Evolutionary conservation across 2,113 vertebrate genomes (phyloP).

Genomic region (Podiceps cristatus): DNA sequence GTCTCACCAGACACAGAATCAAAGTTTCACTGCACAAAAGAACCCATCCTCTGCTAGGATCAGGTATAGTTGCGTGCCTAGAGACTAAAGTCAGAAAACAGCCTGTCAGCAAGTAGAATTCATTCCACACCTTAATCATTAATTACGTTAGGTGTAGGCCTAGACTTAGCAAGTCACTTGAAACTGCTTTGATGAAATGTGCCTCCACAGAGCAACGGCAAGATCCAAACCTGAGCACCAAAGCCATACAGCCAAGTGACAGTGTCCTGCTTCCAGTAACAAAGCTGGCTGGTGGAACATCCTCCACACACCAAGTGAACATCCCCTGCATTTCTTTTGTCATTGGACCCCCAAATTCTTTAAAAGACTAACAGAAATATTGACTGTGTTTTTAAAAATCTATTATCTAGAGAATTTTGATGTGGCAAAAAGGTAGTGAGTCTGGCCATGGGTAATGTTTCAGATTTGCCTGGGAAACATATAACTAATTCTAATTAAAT

Average conservation of each 20-base stretch:
- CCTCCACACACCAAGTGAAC: not conserved
- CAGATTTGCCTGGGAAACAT: not conserved
- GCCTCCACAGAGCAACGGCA: not conserved
- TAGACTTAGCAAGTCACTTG: not conserved
- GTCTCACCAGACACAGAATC: not conserved
- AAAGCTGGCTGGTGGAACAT: not conserved
- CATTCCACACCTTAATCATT: not conserved
- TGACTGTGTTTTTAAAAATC: not conserved
- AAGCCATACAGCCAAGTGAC: not conserved
- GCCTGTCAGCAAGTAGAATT: not conserved
- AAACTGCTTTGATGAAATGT: not conserved
- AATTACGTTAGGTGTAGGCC: not conserved
- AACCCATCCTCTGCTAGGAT: not conserved
- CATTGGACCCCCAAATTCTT: not conserved
- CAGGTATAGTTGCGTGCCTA: not conserved
- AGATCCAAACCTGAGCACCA: not conserved
- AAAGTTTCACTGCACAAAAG: accelerated
- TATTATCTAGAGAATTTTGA: not conserved
- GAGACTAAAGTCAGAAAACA: not conserved
- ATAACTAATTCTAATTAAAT: not conserved
- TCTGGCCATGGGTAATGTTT: not conserved
- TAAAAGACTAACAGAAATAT: not conserved
- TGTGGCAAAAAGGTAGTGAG: not conserved
- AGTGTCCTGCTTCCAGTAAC: not conserved
- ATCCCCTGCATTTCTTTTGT: not conserved